Evolutionary conservation across 1,140 invertebrate species (phyloP).

Genomic region (Sitophilus oryzae): DNA sequence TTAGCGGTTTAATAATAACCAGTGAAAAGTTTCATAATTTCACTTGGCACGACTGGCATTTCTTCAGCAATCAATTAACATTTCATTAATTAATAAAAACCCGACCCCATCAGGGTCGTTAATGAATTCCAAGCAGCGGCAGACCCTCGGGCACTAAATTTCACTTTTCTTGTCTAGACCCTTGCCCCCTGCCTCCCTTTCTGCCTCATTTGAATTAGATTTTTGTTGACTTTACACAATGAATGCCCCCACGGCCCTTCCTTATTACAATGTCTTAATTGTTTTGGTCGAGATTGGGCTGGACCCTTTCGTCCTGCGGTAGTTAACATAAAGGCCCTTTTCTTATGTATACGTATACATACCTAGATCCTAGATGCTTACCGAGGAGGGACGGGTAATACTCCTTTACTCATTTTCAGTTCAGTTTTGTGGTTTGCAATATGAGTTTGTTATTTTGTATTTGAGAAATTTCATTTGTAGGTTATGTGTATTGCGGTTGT

Average conservation of each 20-base stretch:
- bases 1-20: too few species aligned
- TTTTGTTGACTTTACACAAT: slow-evolving; percentile 28
- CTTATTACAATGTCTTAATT: slow-evolving; percentile 30
- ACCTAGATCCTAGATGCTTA: slow-evolving; percentile 17
- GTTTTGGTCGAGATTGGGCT: slow-evolving; percentile 27
- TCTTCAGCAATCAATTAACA: too few species aligned
- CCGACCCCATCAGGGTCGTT: too few species aligned
- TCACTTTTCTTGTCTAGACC: slow-evolving; percentile 25
- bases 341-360: slow-evolving; percentile 28
- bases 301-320: slow-evolving; percentile 21
- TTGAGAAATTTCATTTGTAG: too few species aligned
- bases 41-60: too few species aligned
- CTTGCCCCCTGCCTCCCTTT: slow-evolving; percentile 12
- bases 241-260: slow-evolving; percentile 25
- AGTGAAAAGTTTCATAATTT: too few species aligned
- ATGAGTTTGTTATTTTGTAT: too few species aligned
- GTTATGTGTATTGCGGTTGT: too few species aligned
- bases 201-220: slow-evolving; percentile 27
- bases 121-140: not conserved
- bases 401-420: too few species aligned
- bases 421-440: too few species aligned
- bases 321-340: slow-evolving; percentile 25
- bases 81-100: too few species aligned
- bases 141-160: slow-evolving; percentile 15
- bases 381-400: too few species aligned